Evolutionary conservation across 2,797 vertebrate species (phyloP), one percentile per base, ranked within the genome.

Genomic region (Pangasius macronema): DNA sequence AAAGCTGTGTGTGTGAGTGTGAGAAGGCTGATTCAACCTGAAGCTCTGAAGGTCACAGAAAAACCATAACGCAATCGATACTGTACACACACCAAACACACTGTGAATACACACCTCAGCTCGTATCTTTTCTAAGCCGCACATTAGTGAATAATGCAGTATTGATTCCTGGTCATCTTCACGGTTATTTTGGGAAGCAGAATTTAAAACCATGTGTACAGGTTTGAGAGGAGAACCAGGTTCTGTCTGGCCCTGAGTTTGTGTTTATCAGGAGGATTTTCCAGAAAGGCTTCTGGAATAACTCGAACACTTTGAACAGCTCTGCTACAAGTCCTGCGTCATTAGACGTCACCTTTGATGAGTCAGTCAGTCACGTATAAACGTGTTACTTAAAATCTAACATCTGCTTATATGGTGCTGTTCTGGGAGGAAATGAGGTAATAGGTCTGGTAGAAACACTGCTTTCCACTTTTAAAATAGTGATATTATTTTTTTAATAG

Each of bases 11-110:
- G 76, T 33, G 51, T 79, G 53, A 4, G 76, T 30, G 1, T 39
- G 11, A 6, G 9, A 51, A 33, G 13, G 27, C 75, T 30, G 46
- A 73, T 27, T 53, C 36, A 36, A 55, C 30, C 36, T 63, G 79
- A 82, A 86, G 70, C 20, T 57, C 72, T 68, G 67, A 88, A 88
- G 85, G 77, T 88, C 86, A 83, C 11, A 2, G 6, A 72, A 65
- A 88, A 85, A 70, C 67, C 49, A 85, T 87, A 88, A 79, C 73
- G 36, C 53, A 7, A 87, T 61, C 82, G 85, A 76, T 76, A 88
- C 33, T 65, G 68, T 39, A 73, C 61, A 87, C 73, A 73, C 63
- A 80, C 72, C 63, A 65, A 65, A 77, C 73, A 80, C 85, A 68
- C 81, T 33, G 57, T 33, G 68, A 13, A 67, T 33, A 65, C 82